Evolutionary conservation across 2,113 vertebrate genomes (phyloP).

Genomic region (Hiodon tergisus): DNA sequence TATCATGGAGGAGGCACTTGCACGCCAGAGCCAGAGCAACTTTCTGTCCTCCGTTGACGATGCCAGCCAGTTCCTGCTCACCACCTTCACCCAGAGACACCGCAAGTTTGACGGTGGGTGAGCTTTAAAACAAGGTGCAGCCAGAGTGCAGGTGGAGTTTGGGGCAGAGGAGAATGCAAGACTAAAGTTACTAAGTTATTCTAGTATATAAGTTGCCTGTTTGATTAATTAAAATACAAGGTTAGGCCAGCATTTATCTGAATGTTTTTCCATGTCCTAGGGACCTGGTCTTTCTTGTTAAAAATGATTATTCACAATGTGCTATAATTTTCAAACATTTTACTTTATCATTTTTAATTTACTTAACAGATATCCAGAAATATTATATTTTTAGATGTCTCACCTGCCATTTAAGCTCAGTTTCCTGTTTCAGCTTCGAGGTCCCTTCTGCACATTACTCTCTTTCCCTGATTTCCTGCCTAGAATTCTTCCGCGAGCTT

Average conservation of each 20-base stretch:
- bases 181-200: no score
- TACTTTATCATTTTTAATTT: no score
- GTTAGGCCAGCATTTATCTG: background rate
- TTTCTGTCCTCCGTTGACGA: constrained; percentile 70
- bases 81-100: constrained; percentile 71
- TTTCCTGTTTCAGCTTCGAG: background rate
- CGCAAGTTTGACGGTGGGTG: constrained; percentile 75
- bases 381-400: no score
- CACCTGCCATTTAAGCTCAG: background rate
- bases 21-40: constrained; percentile 67
- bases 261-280: background rate
- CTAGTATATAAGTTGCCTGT: no score
- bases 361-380: no score
- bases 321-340: no score
- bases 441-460: background rate
- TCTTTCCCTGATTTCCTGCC: constrained; percentile 24
- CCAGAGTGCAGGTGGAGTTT: background rate
- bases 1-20: constrained; percentile 75
- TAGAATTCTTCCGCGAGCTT: constrained; percentile 80
- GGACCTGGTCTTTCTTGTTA: no score
- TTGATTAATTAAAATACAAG: background rate
- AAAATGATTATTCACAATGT: no score
- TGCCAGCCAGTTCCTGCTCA: constrained; percentile 72
- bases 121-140: background rate
- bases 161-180: background rate